These are phyloP conservation scores for Aplodontia rufa DNA, from an alignment of 2,113 vertebrate genomes.

Conservation along the genomic window DNA sequence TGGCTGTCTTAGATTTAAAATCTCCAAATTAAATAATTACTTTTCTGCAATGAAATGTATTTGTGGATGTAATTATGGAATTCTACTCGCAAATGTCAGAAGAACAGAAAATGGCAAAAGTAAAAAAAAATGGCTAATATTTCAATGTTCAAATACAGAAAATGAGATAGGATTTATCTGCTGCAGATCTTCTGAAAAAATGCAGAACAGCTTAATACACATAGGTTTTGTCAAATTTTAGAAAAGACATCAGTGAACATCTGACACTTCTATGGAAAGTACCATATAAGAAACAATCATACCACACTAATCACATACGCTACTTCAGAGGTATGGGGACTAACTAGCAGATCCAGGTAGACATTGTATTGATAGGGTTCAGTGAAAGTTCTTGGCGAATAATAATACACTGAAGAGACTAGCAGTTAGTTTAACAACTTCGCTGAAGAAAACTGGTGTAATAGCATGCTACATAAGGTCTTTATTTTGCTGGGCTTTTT, in stretches of 20 bases:
- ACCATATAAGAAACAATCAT: not conserved
- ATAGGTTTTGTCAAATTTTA: slow-evolving; percentile 23
- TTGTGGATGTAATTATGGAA: not conserved
- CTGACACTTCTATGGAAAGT: not conserved
- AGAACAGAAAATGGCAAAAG: slow-evolving; percentile 29
- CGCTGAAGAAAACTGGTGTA: not conserved
- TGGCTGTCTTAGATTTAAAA: not conserved
- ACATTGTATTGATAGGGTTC: not conserved
- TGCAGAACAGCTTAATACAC: not conserved
- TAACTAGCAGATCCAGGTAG: not conserved
- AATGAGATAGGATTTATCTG: not conserved
- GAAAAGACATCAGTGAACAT: not conserved
- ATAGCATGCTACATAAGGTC: not conserved
- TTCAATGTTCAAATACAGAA: not conserved
- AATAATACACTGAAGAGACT: not conserved
- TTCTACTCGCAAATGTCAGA: not conserved
- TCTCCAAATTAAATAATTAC: slow-evolving; percentile 22
- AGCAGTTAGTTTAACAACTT: not conserved
- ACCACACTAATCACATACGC: not conserved
- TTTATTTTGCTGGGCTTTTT: not conserved
- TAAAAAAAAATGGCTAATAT: not conserved
- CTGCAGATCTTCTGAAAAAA: not conserved
- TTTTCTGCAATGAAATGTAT: not conserved
- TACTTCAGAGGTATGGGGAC: not conserved
- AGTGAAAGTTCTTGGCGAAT: not conserved